Conservation (phyloP, 2,888 invertebrate genomes). For the Eulithis prunata region DNA sequence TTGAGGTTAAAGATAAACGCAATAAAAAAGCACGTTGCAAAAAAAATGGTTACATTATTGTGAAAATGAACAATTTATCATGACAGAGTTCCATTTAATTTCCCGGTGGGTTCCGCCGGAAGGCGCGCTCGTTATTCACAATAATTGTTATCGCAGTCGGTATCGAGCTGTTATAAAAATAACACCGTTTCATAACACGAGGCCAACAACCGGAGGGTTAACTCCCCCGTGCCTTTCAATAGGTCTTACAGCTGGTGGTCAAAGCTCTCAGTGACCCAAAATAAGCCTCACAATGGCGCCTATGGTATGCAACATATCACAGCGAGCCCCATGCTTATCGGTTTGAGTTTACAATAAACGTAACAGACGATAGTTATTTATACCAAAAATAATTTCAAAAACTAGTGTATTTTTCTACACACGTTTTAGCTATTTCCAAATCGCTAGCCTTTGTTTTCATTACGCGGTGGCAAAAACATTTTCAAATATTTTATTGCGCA, state of each 20-base stretch:
- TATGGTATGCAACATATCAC: constrained; percentile 2
- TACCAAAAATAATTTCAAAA: no score
- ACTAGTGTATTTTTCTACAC: no score
- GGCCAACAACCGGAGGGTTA: background rate
- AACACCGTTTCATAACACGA: constrained; percentile 13
- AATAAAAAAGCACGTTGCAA: background rate
- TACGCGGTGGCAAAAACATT: no score
- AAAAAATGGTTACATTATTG: background rate
- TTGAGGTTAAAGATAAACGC: no score
- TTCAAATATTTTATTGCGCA: no score
- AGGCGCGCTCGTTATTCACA: constrained; percentile 13
- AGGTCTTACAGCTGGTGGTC: background rate
- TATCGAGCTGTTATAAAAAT: constrained; percentile 9
- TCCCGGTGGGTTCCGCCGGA: constrained; percentile 10
- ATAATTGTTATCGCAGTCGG: constrained; percentile 16
- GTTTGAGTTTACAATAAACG: constrained; percentile 13
- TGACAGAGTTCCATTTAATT: constrained; percentile 11
- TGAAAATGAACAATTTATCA: constrained; percentile 7
- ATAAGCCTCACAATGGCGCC: background rate
- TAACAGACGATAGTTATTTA: background rate
- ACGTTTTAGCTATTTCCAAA: no score
- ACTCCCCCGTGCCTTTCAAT: background rate
- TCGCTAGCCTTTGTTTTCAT: no score
- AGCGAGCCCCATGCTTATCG: constrained; percentile 10
- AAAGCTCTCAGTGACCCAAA: background rate